Evolutionary conservation across 2,113 vertebrate species (phyloP).

Genomic region (Macroglossus sobrinus): DNA sequence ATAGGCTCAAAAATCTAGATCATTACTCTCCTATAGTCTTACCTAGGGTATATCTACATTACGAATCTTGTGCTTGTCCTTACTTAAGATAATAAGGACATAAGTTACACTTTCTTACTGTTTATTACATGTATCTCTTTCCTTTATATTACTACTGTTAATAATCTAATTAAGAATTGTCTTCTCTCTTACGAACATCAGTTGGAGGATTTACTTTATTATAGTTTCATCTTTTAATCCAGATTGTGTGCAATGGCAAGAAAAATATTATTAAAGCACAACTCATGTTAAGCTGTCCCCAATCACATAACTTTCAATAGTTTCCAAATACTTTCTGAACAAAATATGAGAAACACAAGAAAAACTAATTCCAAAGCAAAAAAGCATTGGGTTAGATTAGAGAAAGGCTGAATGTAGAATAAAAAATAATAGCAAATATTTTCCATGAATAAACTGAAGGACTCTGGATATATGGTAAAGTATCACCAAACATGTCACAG

Average conservation of each 20-base stretch:
- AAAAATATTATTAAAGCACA: not conserved
- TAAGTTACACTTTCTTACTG: not conserved
- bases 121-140: not conserved
- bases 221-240: not conserved
- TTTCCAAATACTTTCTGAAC: not conserved
- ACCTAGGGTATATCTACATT: not conserved
- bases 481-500: not conserved
- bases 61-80: not conserved
- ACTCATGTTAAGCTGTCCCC: not conserved
- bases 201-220: not conserved
- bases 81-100: not conserved
- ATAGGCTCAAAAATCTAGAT: not conserved
- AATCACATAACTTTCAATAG: not conserved
- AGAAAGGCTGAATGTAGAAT: not conserved
- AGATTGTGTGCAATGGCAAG: not conserved
- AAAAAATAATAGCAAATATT: not conserved
- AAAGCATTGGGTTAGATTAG: not conserved
- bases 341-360: not conserved
- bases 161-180: not conserved
- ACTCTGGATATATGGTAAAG: not conserved
- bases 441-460: not conserved
- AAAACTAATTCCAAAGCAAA: not conserved
- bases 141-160: not conserved
- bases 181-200: not conserved
- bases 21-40: not conserved